Evolutionary conservation across 2,113 vertebrate genomes (phyloP), one percentile per base, ranked within the genome.

Genomic region (Pseudorhombus dupliciocellatus): DNA sequence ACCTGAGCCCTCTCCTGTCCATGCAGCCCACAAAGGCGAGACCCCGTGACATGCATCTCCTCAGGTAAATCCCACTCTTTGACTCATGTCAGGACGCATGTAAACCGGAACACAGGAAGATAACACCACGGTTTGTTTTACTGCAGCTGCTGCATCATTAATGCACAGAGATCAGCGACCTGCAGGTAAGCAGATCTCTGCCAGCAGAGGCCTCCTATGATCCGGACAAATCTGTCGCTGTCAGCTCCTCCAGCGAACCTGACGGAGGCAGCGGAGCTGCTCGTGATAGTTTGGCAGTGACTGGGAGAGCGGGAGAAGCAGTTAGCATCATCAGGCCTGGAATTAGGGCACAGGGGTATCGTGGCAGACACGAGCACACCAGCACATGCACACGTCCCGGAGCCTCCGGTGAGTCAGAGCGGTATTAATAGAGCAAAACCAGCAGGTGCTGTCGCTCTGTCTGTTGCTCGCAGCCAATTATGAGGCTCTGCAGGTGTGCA

Each of bases 101-200:
- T 79, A 62, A 84, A 84, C 62, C 21, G 22, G 71, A 88, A 84
- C 51, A 71, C 71, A 50, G 73, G 84, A 90, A 87, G 59, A 21
- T 66, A 90, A 88, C 66, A 84, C 83, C 79, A 73, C 12, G 83
- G 66, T 73, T 76, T 75, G 70, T 87, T 83, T 87, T 69, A 84
- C 80, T 63, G 70, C 15, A 54, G 59, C 59, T 56, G 34, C 56
- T 74, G 71, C 83, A 90, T 89, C 70, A 71, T 89, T 90, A 70
- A 92, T 85, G 87, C 55, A 80, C 20, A 55, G 62, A 31, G 26
- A 54, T 68, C 67, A 5, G 16, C 68, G 55, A 60, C 51, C 67
- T 14, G 28, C 71, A 73, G 80, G 81, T 87, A 77, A 80, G 28
- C 37, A 54, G 65, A 84, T 83, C 75, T 70, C 20, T 4, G 0